Conservation (phyloP, 2,113 vertebrate genomes). For the Petaurus breviceps region DNA sequence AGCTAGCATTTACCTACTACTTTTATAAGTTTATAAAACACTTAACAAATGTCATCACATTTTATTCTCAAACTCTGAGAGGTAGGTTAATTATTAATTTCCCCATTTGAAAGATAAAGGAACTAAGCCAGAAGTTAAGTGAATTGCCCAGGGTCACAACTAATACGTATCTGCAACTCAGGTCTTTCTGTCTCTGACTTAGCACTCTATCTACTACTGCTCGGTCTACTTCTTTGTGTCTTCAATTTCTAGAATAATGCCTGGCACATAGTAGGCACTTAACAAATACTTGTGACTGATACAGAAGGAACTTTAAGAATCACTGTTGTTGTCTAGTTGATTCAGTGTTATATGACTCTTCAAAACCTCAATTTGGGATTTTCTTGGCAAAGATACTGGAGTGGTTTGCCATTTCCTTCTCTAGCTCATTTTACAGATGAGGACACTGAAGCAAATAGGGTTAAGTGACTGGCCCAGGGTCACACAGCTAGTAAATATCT, state of each 20-base stretch:
- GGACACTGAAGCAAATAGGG: neutral
- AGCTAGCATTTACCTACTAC: neutral
- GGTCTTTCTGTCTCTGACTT: neutral
- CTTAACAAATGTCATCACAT: neutral
- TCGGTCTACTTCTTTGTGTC: neutral
- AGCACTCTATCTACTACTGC: neutral
- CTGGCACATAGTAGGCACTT: neutral
- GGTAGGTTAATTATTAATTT: neutral
- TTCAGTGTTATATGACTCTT: neutral
- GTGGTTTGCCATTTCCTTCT: neutral
- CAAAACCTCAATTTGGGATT: neutral
- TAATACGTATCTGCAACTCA: neutral
- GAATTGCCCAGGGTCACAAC: neutral
- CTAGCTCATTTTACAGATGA: neutral
- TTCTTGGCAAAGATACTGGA: neutral
- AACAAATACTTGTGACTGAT: neutral
- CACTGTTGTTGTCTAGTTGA: neutral
- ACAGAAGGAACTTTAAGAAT: neutral
- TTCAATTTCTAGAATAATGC: neutral
- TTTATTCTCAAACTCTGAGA: neutral
- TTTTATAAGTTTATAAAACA: neutral
- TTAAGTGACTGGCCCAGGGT: neutral
- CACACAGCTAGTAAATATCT: too few species aligned
- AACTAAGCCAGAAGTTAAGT: neutral
- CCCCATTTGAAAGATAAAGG: neutral